Percentiles rank a stretch among this genome's conserved stretches.
These are phyloP conservation scores for Diplazon laetatorius DNA, from an alignment of 2,888 invertebrate genomes.

Conservation along the genomic window DNA sequence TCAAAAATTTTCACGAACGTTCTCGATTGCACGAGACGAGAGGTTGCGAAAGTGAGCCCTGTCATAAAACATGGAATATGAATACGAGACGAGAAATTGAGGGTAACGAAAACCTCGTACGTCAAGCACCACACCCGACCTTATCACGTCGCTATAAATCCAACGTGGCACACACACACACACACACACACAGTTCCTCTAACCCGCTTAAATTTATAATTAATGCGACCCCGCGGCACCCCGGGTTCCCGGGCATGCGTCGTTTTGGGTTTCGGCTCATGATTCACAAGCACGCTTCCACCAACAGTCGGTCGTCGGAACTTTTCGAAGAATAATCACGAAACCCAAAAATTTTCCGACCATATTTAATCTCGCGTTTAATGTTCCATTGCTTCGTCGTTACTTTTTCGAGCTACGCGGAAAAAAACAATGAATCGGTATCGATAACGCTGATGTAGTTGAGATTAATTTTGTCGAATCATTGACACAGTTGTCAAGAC, in stretches of 20 bases:
- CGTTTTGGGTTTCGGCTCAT: constrained; percentile 27
- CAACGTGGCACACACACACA: constrained; percentile 44
- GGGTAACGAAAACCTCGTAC: constrained; percentile 41
- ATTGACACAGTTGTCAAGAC: no score
- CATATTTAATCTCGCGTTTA: constrained; percentile 20
- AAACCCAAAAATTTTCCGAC: constrained; percentile 14
- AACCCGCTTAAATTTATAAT: constrained; percentile 76
- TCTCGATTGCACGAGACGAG: no score
- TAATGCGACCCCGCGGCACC: constrained; percentile 70
- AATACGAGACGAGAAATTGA: constrained; percentile 33
- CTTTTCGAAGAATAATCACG: constrained; percentile 29
- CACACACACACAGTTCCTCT: constrained; percentile 56
- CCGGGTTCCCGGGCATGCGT: constrained; percentile 20
- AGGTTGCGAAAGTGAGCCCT: constrained; percentile 2
- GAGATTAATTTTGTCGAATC: no score
- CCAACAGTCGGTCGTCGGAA: constrained; percentile 36
- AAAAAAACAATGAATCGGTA: no score
- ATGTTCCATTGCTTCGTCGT: background rate
- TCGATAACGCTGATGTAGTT: no score
- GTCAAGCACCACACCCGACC: constrained; percentile 23
- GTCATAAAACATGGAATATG: constrained; percentile 10
- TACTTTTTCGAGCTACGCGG: no score
- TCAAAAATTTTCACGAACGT: background rate
- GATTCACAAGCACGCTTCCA: constrained; percentile 28
- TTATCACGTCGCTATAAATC: constrained; percentile 59